These are phyloP conservation scores for Poeciliopsis paucimaculata DNA, from an alignment of 2,797 vertebrate genomes.

Conservation along the genomic window DNA sequence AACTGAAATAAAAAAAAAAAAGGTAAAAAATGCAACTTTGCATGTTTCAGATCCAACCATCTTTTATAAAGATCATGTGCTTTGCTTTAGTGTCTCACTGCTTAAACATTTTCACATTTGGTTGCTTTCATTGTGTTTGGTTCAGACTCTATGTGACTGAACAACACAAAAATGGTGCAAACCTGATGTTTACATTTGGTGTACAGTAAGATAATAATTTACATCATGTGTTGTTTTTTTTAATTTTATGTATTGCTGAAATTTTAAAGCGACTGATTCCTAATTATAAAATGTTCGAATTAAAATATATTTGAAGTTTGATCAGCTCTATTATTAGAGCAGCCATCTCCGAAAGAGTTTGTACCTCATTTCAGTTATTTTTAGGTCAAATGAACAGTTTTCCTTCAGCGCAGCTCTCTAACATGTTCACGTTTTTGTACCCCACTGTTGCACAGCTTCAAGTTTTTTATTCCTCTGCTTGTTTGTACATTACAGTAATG, in stretches of 20 bases:
- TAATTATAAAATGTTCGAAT: not conserved
- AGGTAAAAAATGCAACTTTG: not conserved
- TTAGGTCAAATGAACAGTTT: not conserved
- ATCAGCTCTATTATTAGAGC: not conserved
- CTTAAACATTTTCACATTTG: not conserved
- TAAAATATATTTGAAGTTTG: not conserved
- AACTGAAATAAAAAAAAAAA: not conserved
- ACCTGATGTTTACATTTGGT: not conserved
- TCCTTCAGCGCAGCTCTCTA: not conserved
- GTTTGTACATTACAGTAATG: conserved; percentile 19
- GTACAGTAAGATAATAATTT: not conserved
- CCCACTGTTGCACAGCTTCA: conserved; percentile 21
- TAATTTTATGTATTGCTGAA: not conserved
- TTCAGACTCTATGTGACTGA: not conserved
- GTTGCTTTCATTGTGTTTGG: not conserved
- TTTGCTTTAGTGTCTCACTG: not conserved
- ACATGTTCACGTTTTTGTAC: conserved; percentile 14
- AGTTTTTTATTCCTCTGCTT: conserved; percentile 14
- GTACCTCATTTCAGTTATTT: not conserved
- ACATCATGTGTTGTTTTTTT: not conserved
- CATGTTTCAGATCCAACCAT: not conserved
- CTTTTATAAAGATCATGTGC: not conserved
- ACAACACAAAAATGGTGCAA: not conserved
- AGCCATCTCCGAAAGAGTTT: not conserved
- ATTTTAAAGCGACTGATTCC: not conserved